Conservation (phyloP, 2,797 vertebrate genomes). For the Esox lucius region DNA sequence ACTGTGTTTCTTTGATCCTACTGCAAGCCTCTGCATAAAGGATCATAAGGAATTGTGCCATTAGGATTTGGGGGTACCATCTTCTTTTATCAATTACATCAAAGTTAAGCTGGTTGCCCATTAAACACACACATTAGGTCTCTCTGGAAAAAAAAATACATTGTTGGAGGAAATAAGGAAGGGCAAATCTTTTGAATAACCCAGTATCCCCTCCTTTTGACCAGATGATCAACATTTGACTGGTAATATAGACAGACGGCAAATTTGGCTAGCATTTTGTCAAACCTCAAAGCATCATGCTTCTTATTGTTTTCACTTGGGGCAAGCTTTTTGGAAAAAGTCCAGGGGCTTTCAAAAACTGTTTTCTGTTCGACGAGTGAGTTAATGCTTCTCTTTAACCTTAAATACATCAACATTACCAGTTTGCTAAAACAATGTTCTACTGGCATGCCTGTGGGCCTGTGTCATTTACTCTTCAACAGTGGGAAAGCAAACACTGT, state of each 20-base stretch:
- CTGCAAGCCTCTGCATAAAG: conserved; percentile 78
- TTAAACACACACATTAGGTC: conserved; percentile 67
- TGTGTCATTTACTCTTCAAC: no score
- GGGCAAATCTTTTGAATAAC: conserved; percentile 46
- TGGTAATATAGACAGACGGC: conserved; percentile 66
- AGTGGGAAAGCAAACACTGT: no score
- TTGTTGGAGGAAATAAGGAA: conserved; percentile 65
- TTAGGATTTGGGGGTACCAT: conserved; percentile 73
- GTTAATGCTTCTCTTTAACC: conserved; percentile 67
- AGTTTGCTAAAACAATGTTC: no score
- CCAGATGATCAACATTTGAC: conserved; percentile 59
- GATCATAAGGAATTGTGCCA: conserved; percentile 81
- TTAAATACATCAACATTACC: background rate
- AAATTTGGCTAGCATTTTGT: conserved; percentile 72
- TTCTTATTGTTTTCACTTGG: conserved; percentile 68
- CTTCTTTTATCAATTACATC: conserved; percentile 81
- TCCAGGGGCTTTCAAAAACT: conserved; percentile 72
- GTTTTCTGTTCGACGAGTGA: conserved; percentile 66
- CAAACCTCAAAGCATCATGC: conserved; percentile 73
- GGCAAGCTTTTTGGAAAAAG: conserved; percentile 63
- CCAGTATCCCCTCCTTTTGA: conserved; percentile 6
- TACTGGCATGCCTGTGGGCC: no score
- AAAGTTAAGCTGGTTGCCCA: conserved; percentile 73
- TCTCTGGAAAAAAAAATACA: conserved; percentile 50
- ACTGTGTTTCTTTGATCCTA: conserved; percentile 77